Base-by-base conservation (phyloP, 2,797 vertebrate species). In the Lacerta bilineata region DNA sequence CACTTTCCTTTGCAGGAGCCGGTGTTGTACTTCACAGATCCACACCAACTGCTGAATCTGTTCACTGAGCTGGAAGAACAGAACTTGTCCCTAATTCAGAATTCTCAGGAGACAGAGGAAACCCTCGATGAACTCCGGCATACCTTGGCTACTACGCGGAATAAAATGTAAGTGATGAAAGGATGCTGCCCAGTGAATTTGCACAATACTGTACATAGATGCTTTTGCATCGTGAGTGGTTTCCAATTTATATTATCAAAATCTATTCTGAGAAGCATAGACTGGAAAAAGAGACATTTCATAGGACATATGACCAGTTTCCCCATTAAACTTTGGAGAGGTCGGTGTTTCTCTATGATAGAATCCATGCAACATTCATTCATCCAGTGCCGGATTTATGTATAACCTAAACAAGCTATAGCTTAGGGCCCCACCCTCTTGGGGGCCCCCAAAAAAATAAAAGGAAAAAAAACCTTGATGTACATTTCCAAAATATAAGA, bases 11-110 rank as follows among this genome's bases (percentile, higher is more conserved):
- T 84, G 72, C 83, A 98, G 91, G 97, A 98, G 11, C 96, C 97
- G 0, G 94, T 97, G 89, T 88, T 99, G 27, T 99, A 98, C 95
- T 99, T 99, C 93, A 98, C 97, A 1, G 97, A 98, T 36, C 98
- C 98, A 0, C 95, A 98, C 80, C 98, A 99, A 95, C 95, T 99
- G 13, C 94, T 99, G 91, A 95, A 97, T 66, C 39, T 98, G 94
- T 97, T 99, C 93, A 96, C 71, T 1, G 96, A 98, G 92, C 96
- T 98, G 94, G 98, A 98, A 39, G 98, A 99, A 91, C 97, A 99
- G 93, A 99, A 98, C 92, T 93, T 99, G 72, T 98, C 97, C 0
- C 96, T 98, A 39, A 97, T 98, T 85, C 97, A 98, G 94, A 98
- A 98, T 95, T 97, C 96, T 0, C 97, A 97, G 80, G 97, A 98